Conservation (phyloP, 2,797 vertebrate genomes). For the Steatocranus sp. region DNA sequence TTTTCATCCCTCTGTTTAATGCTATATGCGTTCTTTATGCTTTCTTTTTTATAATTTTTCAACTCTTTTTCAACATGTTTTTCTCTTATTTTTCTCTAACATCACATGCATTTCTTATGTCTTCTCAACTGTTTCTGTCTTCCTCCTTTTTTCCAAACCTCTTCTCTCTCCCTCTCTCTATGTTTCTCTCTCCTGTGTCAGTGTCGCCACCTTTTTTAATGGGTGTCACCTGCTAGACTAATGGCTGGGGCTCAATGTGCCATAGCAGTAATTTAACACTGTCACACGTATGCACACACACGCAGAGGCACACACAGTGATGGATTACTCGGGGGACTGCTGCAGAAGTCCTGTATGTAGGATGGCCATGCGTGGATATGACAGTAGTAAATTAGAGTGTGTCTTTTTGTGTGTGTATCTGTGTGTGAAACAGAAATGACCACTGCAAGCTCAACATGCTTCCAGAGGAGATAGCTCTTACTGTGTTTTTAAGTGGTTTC, state of each 20-base stretch:
- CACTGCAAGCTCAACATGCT: not conserved
- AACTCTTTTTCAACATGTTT: not conserved
- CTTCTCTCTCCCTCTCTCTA: not conserved
- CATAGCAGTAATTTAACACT: slow-evolving; percentile 74
- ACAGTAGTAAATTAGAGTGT: slow-evolving; percentile 45
- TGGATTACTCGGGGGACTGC: slow-evolving; percentile 56
- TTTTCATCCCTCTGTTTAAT: not conserved
- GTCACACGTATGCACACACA: slow-evolving; percentile 46
- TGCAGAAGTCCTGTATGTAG: slow-evolving; percentile 51
- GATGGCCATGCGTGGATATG: slow-evolving; percentile 39
- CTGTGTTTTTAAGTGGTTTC: slow-evolving; percentile 3
- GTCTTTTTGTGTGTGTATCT: not conserved
- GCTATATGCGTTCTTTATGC: not conserved
- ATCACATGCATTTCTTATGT: not conserved
- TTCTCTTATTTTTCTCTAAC: not conserved
- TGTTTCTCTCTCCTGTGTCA: slow-evolving; percentile 26
- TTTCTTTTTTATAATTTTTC: not conserved
- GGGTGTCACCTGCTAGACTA: slow-evolving; percentile 67
- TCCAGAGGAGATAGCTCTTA: not conserved
- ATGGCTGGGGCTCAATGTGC: slow-evolving; percentile 68
- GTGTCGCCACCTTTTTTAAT: slow-evolving; percentile 68
- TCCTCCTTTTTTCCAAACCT: not conserved
- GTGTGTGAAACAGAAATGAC: slow-evolving; percentile 17
- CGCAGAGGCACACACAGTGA: slow-evolving; percentile 29
- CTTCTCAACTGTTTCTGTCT: not conserved